Percentiles rank a stretch among this genome's conserved stretches.
These are phyloP conservation scores for Agonopterix subpropinquella DNA, from an alignment of 2,888 invertebrate species.

Conservation along the genomic window DNA sequence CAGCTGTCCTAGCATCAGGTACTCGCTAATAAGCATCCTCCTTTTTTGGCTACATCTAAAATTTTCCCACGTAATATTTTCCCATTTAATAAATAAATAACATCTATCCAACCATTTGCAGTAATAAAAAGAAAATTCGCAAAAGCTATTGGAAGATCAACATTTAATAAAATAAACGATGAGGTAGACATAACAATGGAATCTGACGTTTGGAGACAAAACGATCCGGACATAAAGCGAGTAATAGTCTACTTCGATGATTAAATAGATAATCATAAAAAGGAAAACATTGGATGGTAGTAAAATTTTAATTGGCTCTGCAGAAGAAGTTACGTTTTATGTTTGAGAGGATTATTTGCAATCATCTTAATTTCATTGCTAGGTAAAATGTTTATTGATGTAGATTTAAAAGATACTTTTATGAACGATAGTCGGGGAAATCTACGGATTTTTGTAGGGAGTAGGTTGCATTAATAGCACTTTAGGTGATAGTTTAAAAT, in stretches of 20 bases:
- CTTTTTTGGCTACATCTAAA: too few species aligned
- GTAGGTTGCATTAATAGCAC: too few species aligned
- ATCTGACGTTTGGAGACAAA: slow-evolving; percentile 3
- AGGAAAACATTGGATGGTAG: slow-evolving; percentile 22
- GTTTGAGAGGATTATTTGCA: slow-evolving; percentile 30
- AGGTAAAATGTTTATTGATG: not conserved
- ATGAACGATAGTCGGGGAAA: too few species aligned
- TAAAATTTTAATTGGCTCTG: slow-evolving; percentile 37
- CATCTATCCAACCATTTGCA: too few species aligned
- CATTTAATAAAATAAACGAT: slow-evolving; percentile 1
- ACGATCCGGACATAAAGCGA: slow-evolving; percentile 31
- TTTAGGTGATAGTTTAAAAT: too few species aligned
- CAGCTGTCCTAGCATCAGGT: too few species aligned
- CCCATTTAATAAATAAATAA: too few species aligned
- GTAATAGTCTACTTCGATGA: slow-evolving; percentile 34
- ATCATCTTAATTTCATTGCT: slow-evolving; percentile 12
- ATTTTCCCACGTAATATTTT: too few species aligned
- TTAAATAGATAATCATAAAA: slow-evolving; percentile 49
- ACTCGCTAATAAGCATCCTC: too few species aligned
- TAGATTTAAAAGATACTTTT: too few species aligned
- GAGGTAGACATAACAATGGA: not conserved
- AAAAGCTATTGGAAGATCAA: not conserved
- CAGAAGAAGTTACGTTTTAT: slow-evolving; percentile 30
- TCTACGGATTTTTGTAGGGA: too few species aligned
- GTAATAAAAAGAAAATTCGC: too few species aligned